These are phyloP conservation scores for Meiosimyza decipiens DNA, from an alignment of 2,888 invertebrate species.

Conservation along the genomic window DNA sequence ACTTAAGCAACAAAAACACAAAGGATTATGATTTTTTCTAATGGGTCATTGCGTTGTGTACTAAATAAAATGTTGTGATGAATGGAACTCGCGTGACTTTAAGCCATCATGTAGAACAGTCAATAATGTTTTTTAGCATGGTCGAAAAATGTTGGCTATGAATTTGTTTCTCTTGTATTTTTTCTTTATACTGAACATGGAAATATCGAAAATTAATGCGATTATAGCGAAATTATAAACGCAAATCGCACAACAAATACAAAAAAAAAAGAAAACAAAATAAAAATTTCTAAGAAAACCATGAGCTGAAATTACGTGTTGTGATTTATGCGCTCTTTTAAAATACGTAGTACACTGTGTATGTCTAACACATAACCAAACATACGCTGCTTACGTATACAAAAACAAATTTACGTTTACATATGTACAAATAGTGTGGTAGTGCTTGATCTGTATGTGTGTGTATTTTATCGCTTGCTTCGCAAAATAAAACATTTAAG, in stretches of 20 bases:
- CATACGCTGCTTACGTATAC: not conserved
- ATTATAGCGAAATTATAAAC: too few species aligned
- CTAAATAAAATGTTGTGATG: too few species aligned
- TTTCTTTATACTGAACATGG: not conserved
- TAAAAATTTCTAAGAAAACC: not conserved
- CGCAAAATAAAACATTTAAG: too few species aligned
- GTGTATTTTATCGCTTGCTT: not conserved
- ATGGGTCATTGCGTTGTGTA: too few species aligned
- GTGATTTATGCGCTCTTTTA: slow-evolving; percentile 11
- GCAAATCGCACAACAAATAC: not conserved
- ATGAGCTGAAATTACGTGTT: not conserved
- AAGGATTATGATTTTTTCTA: too few species aligned
- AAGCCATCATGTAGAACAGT: slow-evolving; percentile 1
- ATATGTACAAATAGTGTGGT: not conserved
- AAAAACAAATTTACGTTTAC: not conserved
- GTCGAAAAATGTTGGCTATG: not conserved
- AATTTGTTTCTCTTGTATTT: too few species aligned
- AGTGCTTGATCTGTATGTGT: too few species aligned
- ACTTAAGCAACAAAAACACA: too few species aligned
- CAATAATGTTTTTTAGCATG: not conserved
- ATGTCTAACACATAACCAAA: slow-evolving; percentile 23
- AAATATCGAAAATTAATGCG: not conserved
- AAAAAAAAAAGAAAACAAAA: not conserved
- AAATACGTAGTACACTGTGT: slow-evolving; percentile 18
- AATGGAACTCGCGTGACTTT: not conserved